A percentile compares a stretch with the other conserved stretches of the same genome.
Conservation (phyloP, 2,797 vertebrate species). For the Coranthus polyacanthus region DNA sequence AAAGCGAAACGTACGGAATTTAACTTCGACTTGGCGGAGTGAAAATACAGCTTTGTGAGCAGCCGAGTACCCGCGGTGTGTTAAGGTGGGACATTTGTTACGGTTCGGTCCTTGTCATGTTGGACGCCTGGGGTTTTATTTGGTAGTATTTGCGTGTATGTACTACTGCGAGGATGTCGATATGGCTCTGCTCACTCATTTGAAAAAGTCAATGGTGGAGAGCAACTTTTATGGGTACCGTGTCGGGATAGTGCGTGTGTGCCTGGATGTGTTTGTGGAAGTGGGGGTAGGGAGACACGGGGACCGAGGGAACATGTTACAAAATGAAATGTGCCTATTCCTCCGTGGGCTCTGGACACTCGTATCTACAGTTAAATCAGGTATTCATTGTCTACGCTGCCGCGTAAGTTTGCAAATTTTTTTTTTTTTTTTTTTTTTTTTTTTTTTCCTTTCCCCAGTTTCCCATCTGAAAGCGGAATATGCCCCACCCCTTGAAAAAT, state of each 20-base stretch:
- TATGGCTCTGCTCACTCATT: slow-evolving; percentile 62
- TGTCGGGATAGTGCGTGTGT: slow-evolving; percentile 68
- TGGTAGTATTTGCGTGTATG: slow-evolving; percentile 28
- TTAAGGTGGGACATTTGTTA: slow-evolving; percentile 23
- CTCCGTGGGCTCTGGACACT: slow-evolving; percentile 25
- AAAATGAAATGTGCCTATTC: slow-evolving; percentile 44
- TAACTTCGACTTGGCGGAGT: slow-evolving; percentile 70
- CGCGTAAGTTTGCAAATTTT: slow-evolving; percentile 79
- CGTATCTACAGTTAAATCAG: slow-evolving; percentile 33
- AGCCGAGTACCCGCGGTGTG: slow-evolving; percentile 23
- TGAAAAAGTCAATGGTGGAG: slow-evolving; percentile 71
- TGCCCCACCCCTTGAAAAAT: slow-evolving; percentile 86
- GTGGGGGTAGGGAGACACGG: slow-evolving; percentile 61
- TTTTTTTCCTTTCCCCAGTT: no score
- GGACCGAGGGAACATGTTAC: slow-evolving; percentile 37
- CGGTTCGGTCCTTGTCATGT: slow-evolving; percentile 62
- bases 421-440: no score
- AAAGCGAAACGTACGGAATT: slow-evolving; percentile 70
- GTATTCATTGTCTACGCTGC: slow-evolving; percentile 62
- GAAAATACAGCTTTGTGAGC: slow-evolving; percentile 25
- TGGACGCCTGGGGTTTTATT: slow-evolving; percentile 54
- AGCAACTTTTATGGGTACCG: slow-evolving; percentile 74
- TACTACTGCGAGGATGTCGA: slow-evolving; percentile 58
- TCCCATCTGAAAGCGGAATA: slow-evolving; percentile 74
- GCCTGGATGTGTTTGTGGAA: slow-evolving; percentile 69